Conservation (phyloP, 2,113 vertebrate species). For the Zosterops japonicus region DNA sequence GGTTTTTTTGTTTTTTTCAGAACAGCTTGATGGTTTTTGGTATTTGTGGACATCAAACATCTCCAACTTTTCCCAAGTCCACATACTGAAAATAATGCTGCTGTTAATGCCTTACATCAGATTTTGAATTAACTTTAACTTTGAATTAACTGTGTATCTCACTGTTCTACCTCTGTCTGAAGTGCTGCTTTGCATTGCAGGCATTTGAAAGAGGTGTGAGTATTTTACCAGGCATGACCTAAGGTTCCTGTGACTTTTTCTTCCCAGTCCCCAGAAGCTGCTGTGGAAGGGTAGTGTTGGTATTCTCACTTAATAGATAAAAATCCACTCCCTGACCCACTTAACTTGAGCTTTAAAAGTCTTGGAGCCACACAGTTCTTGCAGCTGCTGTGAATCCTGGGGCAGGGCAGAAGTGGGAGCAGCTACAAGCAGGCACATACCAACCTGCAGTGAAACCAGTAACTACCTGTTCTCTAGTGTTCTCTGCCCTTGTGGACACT, state of each 20-base stretch:
- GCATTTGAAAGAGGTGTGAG: not conserved
- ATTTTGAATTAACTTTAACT: not conserved
- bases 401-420: not conserved
- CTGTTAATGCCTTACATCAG: not conserved
- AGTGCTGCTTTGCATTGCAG: not conserved
- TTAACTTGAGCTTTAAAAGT: not conserved
- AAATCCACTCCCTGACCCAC: not conserved
- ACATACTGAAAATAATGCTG: not conserved
- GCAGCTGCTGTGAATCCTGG: not conserved
- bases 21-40: not conserved
- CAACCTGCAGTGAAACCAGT: not conserved
- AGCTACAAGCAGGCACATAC: not conserved
- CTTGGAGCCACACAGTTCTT: not conserved
- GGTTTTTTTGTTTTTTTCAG: not conserved
- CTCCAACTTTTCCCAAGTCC: not conserved
- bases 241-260: not conserved
- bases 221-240: not conserved
- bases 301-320: not conserved
- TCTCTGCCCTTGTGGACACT: not conserved
- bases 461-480: not conserved
- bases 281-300: not conserved
- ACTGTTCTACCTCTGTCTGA: not conserved
- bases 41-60: not conserved
- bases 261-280: not conserved
- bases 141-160: not conserved